These are phyloP conservation scores for Dromas ardeola DNA, from an alignment of 2,113 vertebrate genomes.

Conservation along the genomic window DNA sequence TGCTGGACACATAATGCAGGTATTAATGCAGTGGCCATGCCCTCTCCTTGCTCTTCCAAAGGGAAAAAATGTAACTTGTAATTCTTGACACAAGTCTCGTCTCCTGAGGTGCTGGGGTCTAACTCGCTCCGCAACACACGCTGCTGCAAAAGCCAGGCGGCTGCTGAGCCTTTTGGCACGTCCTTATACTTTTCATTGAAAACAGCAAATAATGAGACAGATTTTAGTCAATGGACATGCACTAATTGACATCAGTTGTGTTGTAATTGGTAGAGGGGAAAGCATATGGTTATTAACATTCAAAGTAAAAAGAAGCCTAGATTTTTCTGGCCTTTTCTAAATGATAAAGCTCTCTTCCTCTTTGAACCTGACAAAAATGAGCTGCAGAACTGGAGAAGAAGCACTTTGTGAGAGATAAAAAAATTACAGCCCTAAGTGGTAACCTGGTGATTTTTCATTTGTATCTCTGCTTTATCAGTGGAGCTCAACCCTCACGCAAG, in stretches of 20 bases:
- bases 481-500: background rate
- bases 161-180: background rate
- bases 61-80: background rate
- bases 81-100: background rate
- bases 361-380: background rate
- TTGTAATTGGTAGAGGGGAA: background rate
- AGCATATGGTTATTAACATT: background rate
- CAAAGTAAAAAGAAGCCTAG: background rate
- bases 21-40: background rate
- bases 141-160: background rate
- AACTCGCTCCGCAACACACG: fast-evolving
- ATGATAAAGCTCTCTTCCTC: background rate
- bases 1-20: background rate
- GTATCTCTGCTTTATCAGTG: background rate
- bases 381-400: background rate
- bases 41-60: background rate
- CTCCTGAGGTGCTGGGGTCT: background rate
- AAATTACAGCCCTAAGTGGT: background rate
- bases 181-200: background rate
- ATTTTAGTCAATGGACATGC: background rate
- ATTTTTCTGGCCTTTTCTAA: background rate
- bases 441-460: background rate
- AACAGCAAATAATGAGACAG: background rate
- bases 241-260: background rate
- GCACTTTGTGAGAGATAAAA: background rate